A percentile compares a stretch with the other conserved stretches of the same genome.
Conservation (phyloP, 2,113 vertebrate species). For the Sylvietta virens region DNA sequence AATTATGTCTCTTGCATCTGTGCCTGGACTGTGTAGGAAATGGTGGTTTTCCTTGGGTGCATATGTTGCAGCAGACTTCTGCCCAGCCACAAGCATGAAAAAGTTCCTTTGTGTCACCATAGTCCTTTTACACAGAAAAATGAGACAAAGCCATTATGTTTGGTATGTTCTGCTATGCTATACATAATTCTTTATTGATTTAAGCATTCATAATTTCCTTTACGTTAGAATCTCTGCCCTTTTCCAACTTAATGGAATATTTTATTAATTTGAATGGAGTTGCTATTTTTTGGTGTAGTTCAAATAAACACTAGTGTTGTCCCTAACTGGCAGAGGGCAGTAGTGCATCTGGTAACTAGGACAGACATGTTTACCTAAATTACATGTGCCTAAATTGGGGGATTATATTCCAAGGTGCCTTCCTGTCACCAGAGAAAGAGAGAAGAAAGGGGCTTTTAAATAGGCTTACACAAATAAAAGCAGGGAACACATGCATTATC, state of each 20-base stretch:
- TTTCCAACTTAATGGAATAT: not conserved
- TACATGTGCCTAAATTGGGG: not conserved
- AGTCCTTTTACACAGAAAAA: not conserved
- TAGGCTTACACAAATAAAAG: not conserved
- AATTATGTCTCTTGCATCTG: not conserved
- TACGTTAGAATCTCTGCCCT: not conserved
- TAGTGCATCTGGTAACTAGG: not conserved
- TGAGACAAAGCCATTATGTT: not conserved
- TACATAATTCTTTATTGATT: not conserved
- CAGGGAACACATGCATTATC: accelerated
- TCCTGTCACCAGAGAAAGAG: not conserved
- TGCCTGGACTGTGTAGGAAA: not conserved
- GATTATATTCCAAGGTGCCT: not conserved
- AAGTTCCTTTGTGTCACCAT: not conserved
- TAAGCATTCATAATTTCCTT: not conserved
- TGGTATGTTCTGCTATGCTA: not conserved
- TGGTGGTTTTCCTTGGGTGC: not conserved
- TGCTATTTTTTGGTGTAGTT: not conserved
- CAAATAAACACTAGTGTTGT: not conserved
- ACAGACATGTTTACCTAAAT: not conserved
- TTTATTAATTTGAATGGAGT: not conserved
- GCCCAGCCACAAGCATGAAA: not conserved
- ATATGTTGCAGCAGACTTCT: not conserved
- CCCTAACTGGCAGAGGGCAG: not conserved
- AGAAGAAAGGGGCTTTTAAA: not conserved